phyloP scores from a whole-genome alignment of 2,797 vertebrate species.

The Octomys mimax region DNA sequence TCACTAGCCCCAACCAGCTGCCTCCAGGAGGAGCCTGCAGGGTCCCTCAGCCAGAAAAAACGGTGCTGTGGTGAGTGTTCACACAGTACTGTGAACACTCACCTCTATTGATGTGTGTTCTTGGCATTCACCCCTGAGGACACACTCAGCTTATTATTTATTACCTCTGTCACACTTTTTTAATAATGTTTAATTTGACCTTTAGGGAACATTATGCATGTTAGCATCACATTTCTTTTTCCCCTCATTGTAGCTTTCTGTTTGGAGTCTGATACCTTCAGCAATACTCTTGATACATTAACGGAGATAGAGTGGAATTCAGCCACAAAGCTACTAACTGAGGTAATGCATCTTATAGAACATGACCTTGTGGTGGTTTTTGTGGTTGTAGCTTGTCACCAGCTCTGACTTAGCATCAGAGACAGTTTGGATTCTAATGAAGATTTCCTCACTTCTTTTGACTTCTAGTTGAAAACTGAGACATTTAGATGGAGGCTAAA shows the following conservation, averaged over 20 bases:
- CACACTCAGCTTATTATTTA: not conserved
- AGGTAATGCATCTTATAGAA: slow-evolving; percentile 81
- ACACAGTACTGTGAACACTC: not conserved
- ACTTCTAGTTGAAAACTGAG: not conserved
- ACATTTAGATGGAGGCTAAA: not conserved
- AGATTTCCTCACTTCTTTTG: not conserved
- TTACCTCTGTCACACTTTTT: slow-evolving; percentile 4
- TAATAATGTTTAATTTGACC: slow-evolving; percentile 36
- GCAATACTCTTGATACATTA: slow-evolving; percentile 73
- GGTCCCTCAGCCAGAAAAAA: no score
- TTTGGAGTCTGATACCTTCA: slow-evolving; percentile 84
- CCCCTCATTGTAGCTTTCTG: slow-evolving; percentile 79
- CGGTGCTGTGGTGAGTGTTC: no score
- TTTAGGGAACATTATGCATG: not conserved
- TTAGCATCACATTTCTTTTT: slow-evolving; percentile 50
- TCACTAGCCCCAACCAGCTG: not conserved
- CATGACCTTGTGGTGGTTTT: not conserved
- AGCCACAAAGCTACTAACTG: slow-evolving; percentile 81
- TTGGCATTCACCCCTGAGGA: slow-evolving; percentile 23
- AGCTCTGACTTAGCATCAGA: not conserved
- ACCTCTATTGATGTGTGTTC: not conserved
- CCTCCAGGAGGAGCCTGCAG: no score
- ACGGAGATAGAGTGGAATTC: slow-evolving; percentile 86
- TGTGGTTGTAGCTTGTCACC: not conserved
- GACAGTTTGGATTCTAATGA: not conserved